These are phyloP conservation scores for Drosophila helvetica DNA, from an alignment of 2,888 invertebrate species.

Conservation along the genomic window DNA sequence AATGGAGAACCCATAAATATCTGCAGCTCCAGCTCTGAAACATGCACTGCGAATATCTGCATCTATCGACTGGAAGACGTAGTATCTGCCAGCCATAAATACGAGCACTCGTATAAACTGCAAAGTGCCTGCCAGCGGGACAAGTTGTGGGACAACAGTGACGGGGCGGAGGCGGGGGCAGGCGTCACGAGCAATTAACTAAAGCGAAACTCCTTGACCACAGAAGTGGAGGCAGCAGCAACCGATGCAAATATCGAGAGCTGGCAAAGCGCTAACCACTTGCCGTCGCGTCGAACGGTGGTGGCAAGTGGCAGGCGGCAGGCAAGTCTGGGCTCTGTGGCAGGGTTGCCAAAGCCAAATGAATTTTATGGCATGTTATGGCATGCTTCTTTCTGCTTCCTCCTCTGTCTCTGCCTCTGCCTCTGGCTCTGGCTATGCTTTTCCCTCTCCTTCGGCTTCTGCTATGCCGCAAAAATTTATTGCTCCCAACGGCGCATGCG, in stretches of 20 bases:
- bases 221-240: conserved; percentile 43
- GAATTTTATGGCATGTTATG: conserved; percentile 62
- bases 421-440: too few relatives aligned
- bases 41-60: conserved; percentile 5
- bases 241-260: conserved; percentile 18
- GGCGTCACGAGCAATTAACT: conserved; percentile 77
- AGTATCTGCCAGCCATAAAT: conserved; percentile 62
- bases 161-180: conserved; percentile 26
- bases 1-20: conserved; percentile 37
- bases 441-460: not conserved
- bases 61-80: conserved; percentile 22
- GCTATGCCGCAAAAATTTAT: conserved; percentile 58
- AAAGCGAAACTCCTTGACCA: conserved; percentile 77
- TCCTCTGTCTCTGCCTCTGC: too few relatives aligned
- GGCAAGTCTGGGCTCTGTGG: conserved; percentile 17
- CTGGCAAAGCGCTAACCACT: conserved; percentile 38
- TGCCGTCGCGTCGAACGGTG: conserved; percentile 53
- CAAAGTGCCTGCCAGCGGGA: not conserved
- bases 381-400: conserved; percentile 4
- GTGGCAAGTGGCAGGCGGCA: conserved; percentile 1
- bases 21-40: not conserved
- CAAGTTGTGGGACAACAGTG: conserved; percentile 7
- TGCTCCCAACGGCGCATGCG: conserved; percentile 42
- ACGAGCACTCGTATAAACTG: conserved; percentile 20
- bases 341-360: conserved; percentile 66